Base-by-base conservation (phyloP, 2,888 invertebrate genomes). In the Diachrysia chrysitis region DNA sequence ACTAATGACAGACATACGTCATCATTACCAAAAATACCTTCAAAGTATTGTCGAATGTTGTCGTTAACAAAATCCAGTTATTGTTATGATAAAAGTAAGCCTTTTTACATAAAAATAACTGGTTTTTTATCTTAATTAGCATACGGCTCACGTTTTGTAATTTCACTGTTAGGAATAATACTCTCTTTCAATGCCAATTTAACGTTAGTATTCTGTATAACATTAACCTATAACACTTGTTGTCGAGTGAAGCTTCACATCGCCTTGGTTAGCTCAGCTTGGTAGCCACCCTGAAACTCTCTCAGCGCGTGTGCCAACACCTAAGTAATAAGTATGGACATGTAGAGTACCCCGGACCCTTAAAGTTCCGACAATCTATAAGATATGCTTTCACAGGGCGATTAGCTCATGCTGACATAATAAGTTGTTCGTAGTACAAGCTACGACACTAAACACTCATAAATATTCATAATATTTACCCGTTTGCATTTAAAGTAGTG, bases 1-100 rank as follows among this genome's bases (percentile, higher is more conserved):
- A 51, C 48, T 51, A 51, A 51, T 19, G 48, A 21, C 48, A 12
- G 19, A 19, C 48, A 51, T 51, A 51, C 48, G 48, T 51, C 48
- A 19, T 51, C 48, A 51, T 51, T 19, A 21, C 48, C 19, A 12
- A n/a, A 21, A 21, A 51, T 19, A 51, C 19, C 12, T 12, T 12
- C 21, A 12, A 12, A 51, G 19, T 19, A 10, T 51, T 51, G 48
- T 51, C 12, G 21, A 42, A 51, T 51, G 48, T 48, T 19, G 48
- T 19, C 48, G 21, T 51, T 42, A 42, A 42, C 6, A 42, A 42
- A 42, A 42, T 42, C 42, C 42, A 42, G 42, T n/a, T 42, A 42
- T 42, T 42, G 42, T 42, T 42, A 42, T 42, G 42, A n/a, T 42
- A 42, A 42, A 42, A 42, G 42, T 42, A 42, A 42, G 42, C 37